Percentiles rank a stretch among this genome's conserved stretches.
phyloP scores from a whole-genome alignment of 2,888 invertebrate species.

The Athripsodes cinereus region DNA sequence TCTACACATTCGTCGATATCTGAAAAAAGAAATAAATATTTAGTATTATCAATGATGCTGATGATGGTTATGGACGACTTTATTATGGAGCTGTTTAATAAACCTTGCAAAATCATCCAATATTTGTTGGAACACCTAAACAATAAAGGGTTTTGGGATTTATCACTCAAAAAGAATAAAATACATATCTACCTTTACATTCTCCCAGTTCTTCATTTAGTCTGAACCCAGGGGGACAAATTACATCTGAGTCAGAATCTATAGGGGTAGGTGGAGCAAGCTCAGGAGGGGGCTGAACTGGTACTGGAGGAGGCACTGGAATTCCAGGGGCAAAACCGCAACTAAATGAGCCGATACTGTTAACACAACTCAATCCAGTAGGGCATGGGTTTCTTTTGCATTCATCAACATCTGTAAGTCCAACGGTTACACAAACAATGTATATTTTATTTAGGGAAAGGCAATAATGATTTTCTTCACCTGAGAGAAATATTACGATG shows the following conservation, averaged over 20 bases:
- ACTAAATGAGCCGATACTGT: slow-evolving; percentile 45
- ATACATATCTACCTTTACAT: slow-evolving; percentile 40
- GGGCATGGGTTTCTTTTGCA: slow-evolving; percentile 45
- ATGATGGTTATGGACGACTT: no score
- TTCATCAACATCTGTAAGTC: slow-evolving; percentile 57
- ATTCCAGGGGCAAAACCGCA: slow-evolving; percentile 40
- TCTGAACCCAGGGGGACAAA: slow-evolving; percentile 52
- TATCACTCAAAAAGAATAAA: no score
- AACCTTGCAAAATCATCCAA: no score
- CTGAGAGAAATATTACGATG: no score
- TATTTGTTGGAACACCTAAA: no score
- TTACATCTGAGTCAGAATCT: slow-evolving; percentile 35
- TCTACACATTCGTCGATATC: slow-evolving; percentile 71
- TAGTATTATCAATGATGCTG: background rate
- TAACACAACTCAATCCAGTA: slow-evolving; percentile 41
- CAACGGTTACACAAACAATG: no score
- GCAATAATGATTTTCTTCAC: no score
- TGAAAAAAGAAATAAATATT: slow-evolving; percentile 31
- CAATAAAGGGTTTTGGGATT: no score
- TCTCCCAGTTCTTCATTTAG: slow-evolving; percentile 43
- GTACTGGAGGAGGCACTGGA: slow-evolving; percentile 4
- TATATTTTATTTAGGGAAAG: no score
- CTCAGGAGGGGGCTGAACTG: slow-evolving; percentile 29
- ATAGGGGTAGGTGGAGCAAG: slow-evolving; percentile 37
- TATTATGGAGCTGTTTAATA: no score